phyloP scores from a whole-genome alignment of 2,888 invertebrate genomes.

The Agrotis clavis region DNA sequence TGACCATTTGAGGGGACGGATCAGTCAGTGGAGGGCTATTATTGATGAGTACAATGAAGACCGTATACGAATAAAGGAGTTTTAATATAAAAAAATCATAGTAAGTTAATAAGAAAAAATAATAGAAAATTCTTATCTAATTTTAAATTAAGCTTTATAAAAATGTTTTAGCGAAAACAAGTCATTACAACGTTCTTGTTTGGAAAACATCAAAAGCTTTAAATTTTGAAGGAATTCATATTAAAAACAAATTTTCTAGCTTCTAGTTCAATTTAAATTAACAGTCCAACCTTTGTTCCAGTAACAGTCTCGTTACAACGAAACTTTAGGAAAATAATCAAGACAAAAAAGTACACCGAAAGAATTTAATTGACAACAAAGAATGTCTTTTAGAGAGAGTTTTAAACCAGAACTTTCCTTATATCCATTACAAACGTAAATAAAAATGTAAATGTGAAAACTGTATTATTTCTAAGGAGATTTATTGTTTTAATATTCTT shows the following conservation, averaged over 20 bases:
- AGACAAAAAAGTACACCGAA: constrained; percentile 79
- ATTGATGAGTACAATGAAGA: not conserved
- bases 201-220: not conserved
- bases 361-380: constrained; percentile 87
- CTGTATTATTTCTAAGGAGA: constrained; percentile 45
- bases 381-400: constrained; percentile 72
- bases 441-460: constrained; percentile 51
- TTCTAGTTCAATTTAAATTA: constrained; percentile 45
- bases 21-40: not conserved
- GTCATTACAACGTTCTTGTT: constrained; percentile 9
- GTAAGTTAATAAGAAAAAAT: not conserved
- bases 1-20: not conserved
- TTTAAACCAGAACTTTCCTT: constrained; percentile 55
- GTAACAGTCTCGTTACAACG: constrained; percentile 55
- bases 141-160: not conserved
- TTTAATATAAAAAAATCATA: no score
- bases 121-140: not conserved
- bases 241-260: constrained; percentile 3
- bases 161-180: not conserved
- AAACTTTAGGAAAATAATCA: constrained; percentile 79
- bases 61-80: not conserved
- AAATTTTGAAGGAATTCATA: constrained; percentile 7
- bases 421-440: constrained; percentile 55
- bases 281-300: constrained; percentile 36
- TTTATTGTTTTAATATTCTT: constrained; percentile 36